These are phyloP conservation scores for Nudaria mundana DNA, from an alignment of 2,888 invertebrate species.

Conservation along the genomic window DNA sequence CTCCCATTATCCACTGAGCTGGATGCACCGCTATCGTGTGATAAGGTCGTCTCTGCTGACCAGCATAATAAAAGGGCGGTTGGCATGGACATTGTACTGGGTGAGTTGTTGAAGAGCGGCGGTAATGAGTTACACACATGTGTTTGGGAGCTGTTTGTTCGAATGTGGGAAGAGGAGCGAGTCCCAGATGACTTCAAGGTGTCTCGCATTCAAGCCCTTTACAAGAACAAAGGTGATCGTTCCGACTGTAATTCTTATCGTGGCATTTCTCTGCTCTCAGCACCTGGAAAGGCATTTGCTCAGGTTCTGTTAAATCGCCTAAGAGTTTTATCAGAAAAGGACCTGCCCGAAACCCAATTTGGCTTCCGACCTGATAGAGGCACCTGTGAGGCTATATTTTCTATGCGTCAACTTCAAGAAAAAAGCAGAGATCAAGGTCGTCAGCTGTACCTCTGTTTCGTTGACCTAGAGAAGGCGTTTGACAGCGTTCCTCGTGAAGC, in stretches of 20 bases:
- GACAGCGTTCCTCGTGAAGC: constrained; percentile 10
- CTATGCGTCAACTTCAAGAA: not conserved
- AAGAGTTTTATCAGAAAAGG: not conserved
- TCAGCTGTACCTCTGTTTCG: constrained; percentile 7
- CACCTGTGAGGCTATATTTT: not conserved
- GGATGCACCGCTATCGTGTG: no score
- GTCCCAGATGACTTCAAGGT: not conserved
- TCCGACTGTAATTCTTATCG: not conserved
- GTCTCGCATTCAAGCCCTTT: not conserved
- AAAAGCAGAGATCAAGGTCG: not conserved
- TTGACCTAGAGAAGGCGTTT: constrained; percentile 4
- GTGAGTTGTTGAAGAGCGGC: not conserved
- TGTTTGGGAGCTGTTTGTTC: not conserved
- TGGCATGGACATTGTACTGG: not conserved
- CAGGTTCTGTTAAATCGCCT: not conserved
- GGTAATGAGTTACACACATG: not conserved
- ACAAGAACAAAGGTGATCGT: not conserved
- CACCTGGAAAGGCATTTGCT: not conserved
- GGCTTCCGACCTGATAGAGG: not conserved
- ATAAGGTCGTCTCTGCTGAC: not conserved
- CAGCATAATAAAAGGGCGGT: not conserved
- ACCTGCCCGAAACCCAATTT: not conserved
- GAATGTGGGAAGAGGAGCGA: not conserved
- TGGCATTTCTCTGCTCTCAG: not conserved
- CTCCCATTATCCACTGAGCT: no score